These are phyloP conservation scores for Achatina immaculata DNA, from an alignment of 1,140 invertebrate genomes.

Conservation along the genomic window DNA sequence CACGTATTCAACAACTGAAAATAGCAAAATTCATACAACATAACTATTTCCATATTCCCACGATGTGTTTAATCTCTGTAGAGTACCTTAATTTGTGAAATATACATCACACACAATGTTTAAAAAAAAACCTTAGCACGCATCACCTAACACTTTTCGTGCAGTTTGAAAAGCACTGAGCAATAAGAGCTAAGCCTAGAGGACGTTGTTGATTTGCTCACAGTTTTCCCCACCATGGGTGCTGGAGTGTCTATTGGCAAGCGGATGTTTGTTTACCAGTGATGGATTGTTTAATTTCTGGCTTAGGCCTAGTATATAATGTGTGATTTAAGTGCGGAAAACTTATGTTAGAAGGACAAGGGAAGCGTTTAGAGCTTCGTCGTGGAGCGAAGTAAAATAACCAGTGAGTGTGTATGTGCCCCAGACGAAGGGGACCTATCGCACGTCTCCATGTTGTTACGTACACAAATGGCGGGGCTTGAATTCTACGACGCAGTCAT, in stretches of 20 bases:
- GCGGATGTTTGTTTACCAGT: neutral
- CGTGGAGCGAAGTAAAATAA: slow-evolving; percentile 35
- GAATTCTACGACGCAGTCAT: slow-evolving; percentile 71
- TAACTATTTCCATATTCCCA: too few relatives aligned
- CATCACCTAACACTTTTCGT: too few relatives aligned
- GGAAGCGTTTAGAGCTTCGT: neutral
- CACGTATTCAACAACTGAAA: too few relatives aligned
- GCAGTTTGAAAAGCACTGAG: too few relatives aligned
- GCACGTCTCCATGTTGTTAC: slow-evolving; percentile 58
- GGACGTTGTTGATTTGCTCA: neutral
- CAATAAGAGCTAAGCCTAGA: neutral
- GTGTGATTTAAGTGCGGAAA: neutral
- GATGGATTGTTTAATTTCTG: too few relatives aligned
- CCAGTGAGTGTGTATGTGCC: slow-evolving; percentile 38
- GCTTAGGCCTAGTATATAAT: neutral
- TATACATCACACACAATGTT: too few relatives aligned
- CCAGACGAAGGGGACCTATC: slow-evolving; percentile 32
- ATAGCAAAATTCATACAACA: too few relatives aligned
- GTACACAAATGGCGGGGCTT: slow-evolving; percentile 66
- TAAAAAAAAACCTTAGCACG: too few relatives aligned
- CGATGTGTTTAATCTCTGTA: too few relatives aligned
- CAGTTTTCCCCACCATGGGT: neutral
- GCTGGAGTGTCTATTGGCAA: neutral
- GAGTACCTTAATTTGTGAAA: too few relatives aligned
- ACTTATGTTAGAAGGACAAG: neutral